phyloP scores from a whole-genome alignment of 2,888 invertebrate species.

The Torymus texanus region DNA sequence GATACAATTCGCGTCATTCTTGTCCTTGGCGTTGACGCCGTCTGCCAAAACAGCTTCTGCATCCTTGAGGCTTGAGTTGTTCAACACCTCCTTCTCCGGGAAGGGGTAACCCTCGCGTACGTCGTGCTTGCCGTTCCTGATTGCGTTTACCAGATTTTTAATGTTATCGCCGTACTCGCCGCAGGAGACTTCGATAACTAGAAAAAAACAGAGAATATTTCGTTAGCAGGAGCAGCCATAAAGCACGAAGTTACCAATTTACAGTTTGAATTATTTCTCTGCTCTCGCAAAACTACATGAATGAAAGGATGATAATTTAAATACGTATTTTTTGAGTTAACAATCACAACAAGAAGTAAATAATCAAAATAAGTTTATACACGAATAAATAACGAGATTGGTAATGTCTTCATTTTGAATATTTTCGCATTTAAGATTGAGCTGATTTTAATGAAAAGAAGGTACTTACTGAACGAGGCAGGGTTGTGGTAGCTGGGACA shows the following conservation, averaged over 20 bases:
- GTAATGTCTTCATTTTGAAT: no score
- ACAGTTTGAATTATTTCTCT: no score
- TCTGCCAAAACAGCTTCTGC: conserved; percentile 11
- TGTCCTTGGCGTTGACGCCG: conserved; percentile 65
- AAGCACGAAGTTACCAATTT: no score
- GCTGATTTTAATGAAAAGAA: no score
- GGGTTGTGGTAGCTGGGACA: conserved; percentile 98
- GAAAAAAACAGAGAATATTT: background rate
- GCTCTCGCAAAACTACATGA: no score
- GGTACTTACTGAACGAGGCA: conserved; percentile 87
- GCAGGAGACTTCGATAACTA: conserved; percentile 95
- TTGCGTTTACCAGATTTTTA: conserved; percentile 87
- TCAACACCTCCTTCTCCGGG: conserved; percentile 78
- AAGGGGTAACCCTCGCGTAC: conserved; percentile 85
- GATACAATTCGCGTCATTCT: conserved; percentile 69
- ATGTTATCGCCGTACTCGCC: conserved; percentile 97
- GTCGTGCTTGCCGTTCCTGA: conserved; percentile 89
- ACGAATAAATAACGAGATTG: no score
- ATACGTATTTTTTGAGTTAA: no score
- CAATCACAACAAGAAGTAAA: no score
- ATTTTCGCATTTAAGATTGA: no score
- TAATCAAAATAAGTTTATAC: no score
- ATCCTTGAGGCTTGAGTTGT: conserved; percentile 71
- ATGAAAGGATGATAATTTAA: no score
- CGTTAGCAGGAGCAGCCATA: no score